A percentile compares a stretch with the other conserved stretches of the same genome.
Evolutionary conservation across 2,888 invertebrate genomes (phyloP).

Genomic region (Drosophila flavopinicola): DNA sequence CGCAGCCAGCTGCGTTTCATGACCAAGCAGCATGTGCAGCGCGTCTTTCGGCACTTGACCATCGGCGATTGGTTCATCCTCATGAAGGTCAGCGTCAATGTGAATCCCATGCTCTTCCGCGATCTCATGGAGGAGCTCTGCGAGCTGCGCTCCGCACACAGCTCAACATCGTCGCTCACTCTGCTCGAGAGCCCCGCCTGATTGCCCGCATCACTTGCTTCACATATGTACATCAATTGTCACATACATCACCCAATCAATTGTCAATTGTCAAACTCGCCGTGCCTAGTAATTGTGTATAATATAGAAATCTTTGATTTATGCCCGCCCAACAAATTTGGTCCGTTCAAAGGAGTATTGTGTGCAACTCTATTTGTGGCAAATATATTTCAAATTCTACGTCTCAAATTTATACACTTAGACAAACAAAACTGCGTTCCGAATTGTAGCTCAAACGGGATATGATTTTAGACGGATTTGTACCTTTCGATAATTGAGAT

Average conservation of each 20-base stretch:
- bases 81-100: constrained; percentile 90
- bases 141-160: constrained; percentile 52
- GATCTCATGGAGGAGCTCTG: constrained; percentile 87
- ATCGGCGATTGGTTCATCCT: constrained; percentile 92
- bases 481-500: too few relatives aligned
- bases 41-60: constrained; percentile 78
- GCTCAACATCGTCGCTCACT: constrained; percentile 53
- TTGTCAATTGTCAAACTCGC: constrained; percentile 21
- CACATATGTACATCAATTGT: background rate
- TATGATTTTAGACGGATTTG: too few relatives aligned
- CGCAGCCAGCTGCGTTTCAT: constrained; percentile 75
- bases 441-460: too few relatives aligned
- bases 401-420: too few relatives aligned
- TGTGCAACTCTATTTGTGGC: too few relatives aligned
- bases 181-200: constrained; percentile 45
- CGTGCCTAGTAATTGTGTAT: constrained; percentile 9
- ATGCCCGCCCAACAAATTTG: too few relatives aligned
- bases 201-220: too few relatives aligned
- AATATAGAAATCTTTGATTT: too few relatives aligned
- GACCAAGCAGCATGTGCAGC: constrained; percentile 71
- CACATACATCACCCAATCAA: background rate
- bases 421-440: too few relatives aligned
- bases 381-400: too few relatives aligned
- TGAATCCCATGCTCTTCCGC: constrained; percentile 89
- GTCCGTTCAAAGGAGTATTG: too few relatives aligned